Conservation (phyloP, 2,797 vertebrate species). For the Leontopithecus rosalia region DNA sequence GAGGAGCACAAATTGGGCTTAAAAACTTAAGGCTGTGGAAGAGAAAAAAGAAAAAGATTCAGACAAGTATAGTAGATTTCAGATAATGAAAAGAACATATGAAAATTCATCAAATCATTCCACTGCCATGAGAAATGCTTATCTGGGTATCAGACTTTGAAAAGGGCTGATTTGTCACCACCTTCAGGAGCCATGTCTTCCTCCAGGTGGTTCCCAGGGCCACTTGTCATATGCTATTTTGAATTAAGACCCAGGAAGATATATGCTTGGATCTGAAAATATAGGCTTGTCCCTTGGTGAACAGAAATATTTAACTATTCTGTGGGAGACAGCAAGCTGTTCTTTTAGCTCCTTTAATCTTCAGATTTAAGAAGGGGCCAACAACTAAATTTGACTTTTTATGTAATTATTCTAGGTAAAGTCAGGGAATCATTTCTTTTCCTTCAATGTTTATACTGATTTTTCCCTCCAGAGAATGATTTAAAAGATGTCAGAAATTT, state of each 20-base stretch:
- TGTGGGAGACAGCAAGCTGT: not conserved
- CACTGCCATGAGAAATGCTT: not conserved
- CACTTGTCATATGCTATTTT: not conserved
- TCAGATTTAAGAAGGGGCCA: constrained; percentile 26
- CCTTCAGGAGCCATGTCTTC: not conserved
- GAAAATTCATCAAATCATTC: not conserved
- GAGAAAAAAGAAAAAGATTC: not conserved
- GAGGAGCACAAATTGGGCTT: not conserved
- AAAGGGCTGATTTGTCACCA: not conserved
- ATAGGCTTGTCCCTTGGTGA: not conserved
- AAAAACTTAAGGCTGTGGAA: not conserved
- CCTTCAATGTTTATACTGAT: not conserved
- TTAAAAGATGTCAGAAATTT: not conserved
- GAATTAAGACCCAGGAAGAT: constrained; percentile 6
- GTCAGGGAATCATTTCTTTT: not conserved
- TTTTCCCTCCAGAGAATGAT: not conserved
- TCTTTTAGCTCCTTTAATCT: constrained; percentile 1
- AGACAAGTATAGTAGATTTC: not conserved
- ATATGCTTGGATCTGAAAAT: not conserved
- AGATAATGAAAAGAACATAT: not conserved
- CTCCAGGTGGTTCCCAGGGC: not conserved
- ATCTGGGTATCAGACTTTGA: not conserved
- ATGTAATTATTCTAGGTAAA: constrained; percentile 31
- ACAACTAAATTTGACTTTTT: not conserved
- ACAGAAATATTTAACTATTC: not conserved